Percentiles rank a stretch among this genome's conserved stretches.
These are phyloP conservation scores for Onchidella celtica DNA, from an alignment of 2,888 invertebrate species.

Conservation along the genomic window DNA sequence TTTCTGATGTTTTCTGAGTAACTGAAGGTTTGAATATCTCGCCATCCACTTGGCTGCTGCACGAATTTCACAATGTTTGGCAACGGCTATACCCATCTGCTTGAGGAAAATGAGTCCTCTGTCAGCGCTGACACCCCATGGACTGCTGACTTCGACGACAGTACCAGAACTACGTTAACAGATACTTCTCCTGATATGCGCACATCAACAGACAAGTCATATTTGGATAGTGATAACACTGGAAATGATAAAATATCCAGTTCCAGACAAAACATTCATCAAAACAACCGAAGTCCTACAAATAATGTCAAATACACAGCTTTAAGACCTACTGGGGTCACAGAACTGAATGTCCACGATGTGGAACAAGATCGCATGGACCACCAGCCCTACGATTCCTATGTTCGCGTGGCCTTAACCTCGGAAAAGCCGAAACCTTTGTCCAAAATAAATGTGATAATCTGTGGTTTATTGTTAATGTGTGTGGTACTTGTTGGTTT, in stretches of 20 bases:
- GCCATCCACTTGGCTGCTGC: too few species aligned
- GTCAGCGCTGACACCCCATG: not conserved
- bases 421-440: not conserved
- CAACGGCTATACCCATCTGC: not conserved
- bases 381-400: not conserved
- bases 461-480: slow-evolving; percentile 24
- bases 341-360: not conserved
- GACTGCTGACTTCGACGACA: not conserved
- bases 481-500: slow-evolving; percentile 17
- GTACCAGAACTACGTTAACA: not conserved
- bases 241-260: not conserved
- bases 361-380: not conserved
- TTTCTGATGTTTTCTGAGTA: too few species aligned
- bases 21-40: too few species aligned
- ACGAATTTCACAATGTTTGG: slow-evolving; percentile 17
- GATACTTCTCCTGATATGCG: not conserved
- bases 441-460: slow-evolving; percentile 17
- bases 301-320: slow-evolving; percentile 35
- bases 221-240: not conserved
- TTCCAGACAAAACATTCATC: not conserved
- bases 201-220: not conserved
- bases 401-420: not conserved
- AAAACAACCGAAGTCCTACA: not conserved
- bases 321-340: slow-evolving; percentile 21
- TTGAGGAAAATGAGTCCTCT: not conserved